Base-by-base conservation (phyloP, 2,888 invertebrate species). In the Cephus pulcher region DNA sequence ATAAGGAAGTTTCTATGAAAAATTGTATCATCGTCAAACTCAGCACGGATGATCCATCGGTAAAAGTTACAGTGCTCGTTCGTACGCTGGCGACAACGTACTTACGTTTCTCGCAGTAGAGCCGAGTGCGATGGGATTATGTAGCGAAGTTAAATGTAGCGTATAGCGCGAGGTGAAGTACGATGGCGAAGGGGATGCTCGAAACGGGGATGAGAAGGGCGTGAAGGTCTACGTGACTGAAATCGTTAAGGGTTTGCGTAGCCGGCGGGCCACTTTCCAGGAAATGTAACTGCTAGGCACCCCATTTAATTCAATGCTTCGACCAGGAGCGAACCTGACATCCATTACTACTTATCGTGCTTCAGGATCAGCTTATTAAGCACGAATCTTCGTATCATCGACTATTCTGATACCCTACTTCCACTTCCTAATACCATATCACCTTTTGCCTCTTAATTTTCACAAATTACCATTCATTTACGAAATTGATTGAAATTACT, bases 221-320 rank as follows among this genome's bases (percentile, higher is more conserved):
- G 76, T 76, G 73, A 77, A 80, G 79, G 82, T 77, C 78, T 81
- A 81, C 82, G 82, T 82, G 82, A 82, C 82, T 80, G 75, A 82
- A 82, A 82, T 82, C 80, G 78, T 81, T 76, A 79, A 82, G 75
- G 79, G 79, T 71, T 69, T 34, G 35, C 56, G 70, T 76, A 70
- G 76, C 69, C 37, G 69, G 34, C 75, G 34, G 75, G 75, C 69
- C 70, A 75, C 77, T 77, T 77, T 73, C 40, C 78, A 76, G 75
- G 77, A 76, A 81, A 80, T 78, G 80, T 81, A 80, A 76, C 82
- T 78, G 78, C 75, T 77, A 78, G 76, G 76, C 76, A 78, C 75
- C 74, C 76, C 78, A 78, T 80, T 81, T 82, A 81, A 82, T 82
- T 82, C 81, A 81, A 80, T 82, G 80, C 81, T 76, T 79, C 80